Base-by-base conservation (phyloP, 2,797 vertebrate species). In the Brachyalestes nurse region DNA sequence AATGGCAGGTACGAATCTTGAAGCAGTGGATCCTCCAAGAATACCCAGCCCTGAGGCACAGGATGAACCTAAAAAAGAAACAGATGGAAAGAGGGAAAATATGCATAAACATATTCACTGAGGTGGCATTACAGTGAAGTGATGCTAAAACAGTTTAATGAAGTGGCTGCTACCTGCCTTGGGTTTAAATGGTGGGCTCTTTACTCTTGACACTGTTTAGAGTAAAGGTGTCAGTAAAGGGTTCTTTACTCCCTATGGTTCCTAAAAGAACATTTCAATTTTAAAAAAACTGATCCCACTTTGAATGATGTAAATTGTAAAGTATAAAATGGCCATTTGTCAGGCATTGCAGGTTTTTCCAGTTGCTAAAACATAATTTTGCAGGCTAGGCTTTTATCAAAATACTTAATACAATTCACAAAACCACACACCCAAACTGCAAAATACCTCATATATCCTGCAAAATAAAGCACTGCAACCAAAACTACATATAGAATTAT, bases 91-190 rank as follows among this genome's bases (percentile, higher is more conserved):
- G 23, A 47, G 71, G 69, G 74, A 25, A 81, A 81, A 66, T 64
- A n/a, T n/a, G n/a, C n/a, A 76, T 42, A 73, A 78, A 84, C 90
- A 90, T 77, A 88, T 84, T 82, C 83, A 87, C 17, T 57, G 85
- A 91, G 90, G 90, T 89, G 84, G 95, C 96, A 96, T 96, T 94
- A 94, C 95, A 95, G 92, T 95, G 94, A 42, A 42, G 40, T 42
- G 40, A 42, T 87, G 80, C 92, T 93, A 91, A 90, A 92, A 92
- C 90, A 93, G 91, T 94, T 95, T 95, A 96, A 96, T 96, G 92
- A 96, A 95, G 94, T 96, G 92, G 94, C 95, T 94, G 93, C 91
- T 90, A 89, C 94, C 92, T 7, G 40, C 3, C 7, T 42, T 42
- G 7, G 7, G 3, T 42, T 7, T 42, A 4, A 42, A 42, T 42